These are phyloP conservation scores for Enteromius radiatus DNA, from an alignment of 2,797 vertebrate species.

Conservation along the genomic window DNA sequence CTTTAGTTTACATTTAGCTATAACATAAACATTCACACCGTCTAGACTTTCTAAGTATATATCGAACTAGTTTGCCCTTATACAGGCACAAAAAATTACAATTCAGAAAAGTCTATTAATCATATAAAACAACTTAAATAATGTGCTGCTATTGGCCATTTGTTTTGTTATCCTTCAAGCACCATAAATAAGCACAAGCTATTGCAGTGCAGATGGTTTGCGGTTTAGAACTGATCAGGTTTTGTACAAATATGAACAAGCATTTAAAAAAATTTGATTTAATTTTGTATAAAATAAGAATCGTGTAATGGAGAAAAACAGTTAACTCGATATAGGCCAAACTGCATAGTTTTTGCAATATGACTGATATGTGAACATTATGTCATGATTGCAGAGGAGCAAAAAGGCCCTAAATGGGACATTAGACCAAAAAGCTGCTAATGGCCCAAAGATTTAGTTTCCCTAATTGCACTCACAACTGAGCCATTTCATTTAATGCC, in stretches of 20 bases:
- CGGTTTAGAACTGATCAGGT: background rate
- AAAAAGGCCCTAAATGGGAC: background rate
- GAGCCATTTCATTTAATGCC: slow-evolving; percentile 62
- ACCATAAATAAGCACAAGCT: background rate
- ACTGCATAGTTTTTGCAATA: background rate
- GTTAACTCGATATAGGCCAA: background rate
- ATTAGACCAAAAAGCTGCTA: background rate
- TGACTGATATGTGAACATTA: background rate
- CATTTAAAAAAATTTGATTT: background rate
- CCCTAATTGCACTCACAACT: background rate
- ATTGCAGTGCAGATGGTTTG: background rate
- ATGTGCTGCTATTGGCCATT: background rate
- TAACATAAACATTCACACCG: background rate
- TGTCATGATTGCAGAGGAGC: background rate
- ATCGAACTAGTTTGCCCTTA: background rate
- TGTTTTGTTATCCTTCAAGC: background rate
- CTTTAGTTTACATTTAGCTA: background rate
- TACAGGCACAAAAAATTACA: background rate
- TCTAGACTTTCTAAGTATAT: background rate
- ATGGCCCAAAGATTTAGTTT: background rate
- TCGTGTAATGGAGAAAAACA: background rate
- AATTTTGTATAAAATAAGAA: background rate
- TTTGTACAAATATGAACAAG: background rate
- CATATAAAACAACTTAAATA: background rate
- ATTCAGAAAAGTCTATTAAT: background rate